These are phyloP conservation scores for Tortricodes alternella DNA, from an alignment of 2,888 invertebrate species.

Conservation along the genomic window DNA sequence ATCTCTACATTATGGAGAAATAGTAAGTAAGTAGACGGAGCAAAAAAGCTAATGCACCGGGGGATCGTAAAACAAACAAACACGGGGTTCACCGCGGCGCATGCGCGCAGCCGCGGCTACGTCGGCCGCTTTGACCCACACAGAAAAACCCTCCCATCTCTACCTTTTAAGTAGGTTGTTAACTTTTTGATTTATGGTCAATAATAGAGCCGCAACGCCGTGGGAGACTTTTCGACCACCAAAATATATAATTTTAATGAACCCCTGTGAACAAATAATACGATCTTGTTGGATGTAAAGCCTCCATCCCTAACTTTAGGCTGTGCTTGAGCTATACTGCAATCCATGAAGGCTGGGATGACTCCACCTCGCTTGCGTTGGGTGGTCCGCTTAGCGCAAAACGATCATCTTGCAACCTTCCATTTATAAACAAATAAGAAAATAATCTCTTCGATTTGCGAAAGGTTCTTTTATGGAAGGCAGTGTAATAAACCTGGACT, in stretches of 20 bases:
- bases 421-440: slow-evolving; percentile 39
- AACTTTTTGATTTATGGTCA: slow-evolving; percentile 83
- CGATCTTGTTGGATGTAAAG: slow-evolving; percentile 61
- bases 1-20: slow-evolving; percentile 60
- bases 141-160: slow-evolving; percentile 77
- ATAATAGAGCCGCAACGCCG: slow-evolving; percentile 82
- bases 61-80: slow-evolving; percentile 81
- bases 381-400: slow-evolving; percentile 61
- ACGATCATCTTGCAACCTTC: slow-evolving; percentile 41
- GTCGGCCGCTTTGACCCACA: slow-evolving; percentile 75
- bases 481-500: slow-evolving; percentile 21
- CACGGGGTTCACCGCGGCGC: slow-evolving; percentile 63
- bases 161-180: slow-evolving; percentile 83
- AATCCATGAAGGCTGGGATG: slow-evolving; percentile 3
- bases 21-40: slow-evolving; percentile 69
- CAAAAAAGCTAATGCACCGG: slow-evolving; percentile 78
- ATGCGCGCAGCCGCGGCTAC: slow-evolving; percentile 62
- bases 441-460: slow-evolving; percentile 30
- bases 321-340: slow-evolving; percentile 21
- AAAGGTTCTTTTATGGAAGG: slow-evolving; percentile 19
- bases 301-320: slow-evolving; percentile 62
- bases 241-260: slow-evolving; percentile 77
- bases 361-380: slow-evolving; percentile 37
- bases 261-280: slow-evolving; percentile 74
- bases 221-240: slow-evolving; percentile 77